Evolutionary conservation across 30 jellyfish, hydroid and myxozoan species (phyloP), one percentile per base, ranked within the genome.

Genomic region (Aurelia aurita): DNA sequence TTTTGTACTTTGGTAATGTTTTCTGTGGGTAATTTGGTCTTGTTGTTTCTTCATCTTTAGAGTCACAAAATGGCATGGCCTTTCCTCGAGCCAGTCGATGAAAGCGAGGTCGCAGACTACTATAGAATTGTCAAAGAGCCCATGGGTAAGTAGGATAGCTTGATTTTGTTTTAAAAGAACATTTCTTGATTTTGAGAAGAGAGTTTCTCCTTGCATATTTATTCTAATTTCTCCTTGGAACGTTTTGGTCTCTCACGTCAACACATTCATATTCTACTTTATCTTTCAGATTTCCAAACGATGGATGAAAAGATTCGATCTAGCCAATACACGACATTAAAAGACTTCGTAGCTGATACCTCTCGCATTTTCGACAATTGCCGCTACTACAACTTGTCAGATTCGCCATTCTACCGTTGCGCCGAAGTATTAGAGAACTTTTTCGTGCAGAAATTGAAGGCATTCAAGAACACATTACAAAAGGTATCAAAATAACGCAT

Each of bases 31-130:
- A 39, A 39, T 39, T 4, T 4, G 63, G 21, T 14, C 25, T 10
- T 61, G 64, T 3, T 46, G 26, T 51, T 19, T 76, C 21, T 43
- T 0, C 46, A 46, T 28, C n/a, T 69, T 25, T 58, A 92, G 99
- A 93, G 94, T 77, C 99, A 93, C 88, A 93, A 93, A 72, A 93
- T 93, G 99, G 99, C 99, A 19, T 93, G 99, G 99, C 99, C 99
- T 43, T 93, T 93, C 75, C 82, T 88, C 73, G 92, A 93, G 55
- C 99, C 99, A 12, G 99, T 93, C 21, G 96, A 93, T 70, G 89
- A 69, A 58, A 69, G 23, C 29, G 99, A 93, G 25, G 97, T 84
- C 31, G 19, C 89, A 13, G 99, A 88, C 66, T 93, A 93, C 57
- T 93, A 93, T 72, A 59, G 63, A 47, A 64, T 88, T 51, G 93